Base-by-base conservation (phyloP, 2,113 vertebrate genomes). In the Melozone crissalis region DNA sequence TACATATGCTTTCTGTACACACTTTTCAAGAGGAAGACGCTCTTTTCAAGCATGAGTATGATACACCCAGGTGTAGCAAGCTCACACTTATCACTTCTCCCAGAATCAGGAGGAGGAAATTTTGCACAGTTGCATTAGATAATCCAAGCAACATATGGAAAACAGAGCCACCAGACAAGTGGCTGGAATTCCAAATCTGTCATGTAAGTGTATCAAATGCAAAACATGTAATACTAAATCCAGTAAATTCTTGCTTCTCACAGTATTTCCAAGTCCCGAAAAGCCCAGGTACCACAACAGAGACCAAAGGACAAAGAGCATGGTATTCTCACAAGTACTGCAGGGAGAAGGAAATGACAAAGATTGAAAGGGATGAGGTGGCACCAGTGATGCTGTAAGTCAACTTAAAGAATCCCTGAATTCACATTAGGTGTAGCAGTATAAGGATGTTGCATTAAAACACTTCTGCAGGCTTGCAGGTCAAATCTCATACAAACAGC, bases 11-110 rank as follows among this genome's bases (percentile, higher is more conserved):
- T 89, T 92, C 47, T 55, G 15, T 6, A 73, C 5, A 8, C 10
- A 37, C 6, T 31, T 33, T 28, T 59, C 35, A 55, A 84, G 49
- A 91, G 9, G 8, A 91, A 81, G 20, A 73, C 5, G 18, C 9
- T n/a, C 18, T 51, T 81, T 87, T 63, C 51, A 78, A 24, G 19
- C 11, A 54, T 3, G 2, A 68, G 10, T 35, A 69, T 4, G 0
- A 4, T 35, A 23, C 11, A 47, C 4, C 7, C 44, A 52, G 9
- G 2, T 43, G 33, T 28, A 26, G 6, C 1, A 0, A 81, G 37
- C 6, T 59, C 0, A 0, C 23, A 52, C 11, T 63, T 44, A 44
- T 79, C 57, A 44, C 28, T 59, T 83, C 30, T 73, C 30, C 18
- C 26, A 81, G 27, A 69, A 59, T 35, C 4, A 74, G 24, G 52